phyloP scores from a whole-genome alignment of 2,888 invertebrate species.

The Arge pagana region DNA sequence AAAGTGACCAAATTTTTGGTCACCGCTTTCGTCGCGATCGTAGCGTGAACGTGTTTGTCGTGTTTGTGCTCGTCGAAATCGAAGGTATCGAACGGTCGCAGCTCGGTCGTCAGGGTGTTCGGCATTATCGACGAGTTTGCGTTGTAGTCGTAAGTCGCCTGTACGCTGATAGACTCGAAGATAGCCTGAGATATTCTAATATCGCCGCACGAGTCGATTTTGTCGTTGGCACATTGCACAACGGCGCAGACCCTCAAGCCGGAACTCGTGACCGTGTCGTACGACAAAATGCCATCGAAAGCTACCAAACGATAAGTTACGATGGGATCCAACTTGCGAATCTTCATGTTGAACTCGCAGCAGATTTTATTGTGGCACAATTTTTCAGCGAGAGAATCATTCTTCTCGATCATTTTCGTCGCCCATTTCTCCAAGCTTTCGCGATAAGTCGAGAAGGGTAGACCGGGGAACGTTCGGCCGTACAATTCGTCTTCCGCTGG shows the following conservation, averaged over 20 bases:
- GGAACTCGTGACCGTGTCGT: conserved; percentile 26
- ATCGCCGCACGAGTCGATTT: conserved; percentile 41
- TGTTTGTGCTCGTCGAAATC: conserved; percentile 30
- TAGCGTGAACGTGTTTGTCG: conserved; percentile 24
- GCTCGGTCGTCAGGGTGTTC: conserved; percentile 27
- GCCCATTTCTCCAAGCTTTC: background rate
- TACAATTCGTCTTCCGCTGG: too few relatives aligned
- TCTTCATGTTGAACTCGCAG: conserved; percentile 39
- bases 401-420: background rate
- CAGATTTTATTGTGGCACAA: conserved; percentile 40
- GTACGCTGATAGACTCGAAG: conserved; percentile 36
- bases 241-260: conserved; percentile 48
- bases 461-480: background rate
- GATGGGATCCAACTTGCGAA: conserved; percentile 25
- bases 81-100: conserved; percentile 35
- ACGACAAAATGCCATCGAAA: conserved; percentile 43
- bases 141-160: conserved; percentile 32
- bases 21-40: conserved; percentile 28
- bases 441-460: background rate
- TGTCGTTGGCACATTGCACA: conserved; percentile 44
- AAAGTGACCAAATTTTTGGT: conserved; percentile 39
- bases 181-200: conserved; percentile 24
- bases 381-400: background rate
- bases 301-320: conserved; percentile 46
- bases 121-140: conserved; percentile 34